Percentiles rank a stretch among this genome's conserved stretches.
phyloP scores from a whole-genome alignment of 2,797 vertebrate genomes.

The Hemitrygon akajei region DNA sequence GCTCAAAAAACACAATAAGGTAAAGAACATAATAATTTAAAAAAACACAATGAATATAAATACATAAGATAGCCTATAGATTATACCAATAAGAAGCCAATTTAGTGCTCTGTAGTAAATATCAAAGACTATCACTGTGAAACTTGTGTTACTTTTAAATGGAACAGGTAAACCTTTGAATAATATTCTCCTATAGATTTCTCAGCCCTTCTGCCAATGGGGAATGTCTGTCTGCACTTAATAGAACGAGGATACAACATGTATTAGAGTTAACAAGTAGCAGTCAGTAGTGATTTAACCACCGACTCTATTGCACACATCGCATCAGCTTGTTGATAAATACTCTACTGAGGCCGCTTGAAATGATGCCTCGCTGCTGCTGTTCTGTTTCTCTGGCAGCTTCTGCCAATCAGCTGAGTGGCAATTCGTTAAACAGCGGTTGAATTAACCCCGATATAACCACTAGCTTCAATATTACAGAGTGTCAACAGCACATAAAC shows the following conservation, averaged over 20 bases:
- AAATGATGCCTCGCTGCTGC: background rate
- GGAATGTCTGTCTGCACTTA: background rate
- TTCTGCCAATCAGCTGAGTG: background rate
- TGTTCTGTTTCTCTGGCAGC: background rate
- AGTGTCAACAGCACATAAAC: background rate
- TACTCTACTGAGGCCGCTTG: conserved; percentile 4
- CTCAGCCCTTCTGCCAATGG: background rate
- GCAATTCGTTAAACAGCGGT: background rate
- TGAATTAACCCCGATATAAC: background rate
- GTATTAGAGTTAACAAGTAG: conserved; percentile 9
- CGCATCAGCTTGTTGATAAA: conserved; percentile 18
- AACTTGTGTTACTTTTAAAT: background rate
- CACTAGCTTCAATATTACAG: background rate
- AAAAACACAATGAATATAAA: too few relatives aligned
- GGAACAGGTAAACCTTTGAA: background rate
- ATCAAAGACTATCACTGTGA: background rate
- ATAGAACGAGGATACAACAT: background rate
- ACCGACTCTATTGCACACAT: background rate
- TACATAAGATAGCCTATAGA: too few relatives aligned
- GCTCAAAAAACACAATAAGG: too few relatives aligned
- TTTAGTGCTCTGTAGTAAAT: background rate
- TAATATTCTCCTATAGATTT: background rate
- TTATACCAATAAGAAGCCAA: too few relatives aligned
- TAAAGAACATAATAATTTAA: too few relatives aligned
- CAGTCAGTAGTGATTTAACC: background rate